Evolutionary conservation across 1,140 invertebrate species (phyloP), one percentile per base, ranked within the genome.

Genomic region (Tribolium madens): DNA sequence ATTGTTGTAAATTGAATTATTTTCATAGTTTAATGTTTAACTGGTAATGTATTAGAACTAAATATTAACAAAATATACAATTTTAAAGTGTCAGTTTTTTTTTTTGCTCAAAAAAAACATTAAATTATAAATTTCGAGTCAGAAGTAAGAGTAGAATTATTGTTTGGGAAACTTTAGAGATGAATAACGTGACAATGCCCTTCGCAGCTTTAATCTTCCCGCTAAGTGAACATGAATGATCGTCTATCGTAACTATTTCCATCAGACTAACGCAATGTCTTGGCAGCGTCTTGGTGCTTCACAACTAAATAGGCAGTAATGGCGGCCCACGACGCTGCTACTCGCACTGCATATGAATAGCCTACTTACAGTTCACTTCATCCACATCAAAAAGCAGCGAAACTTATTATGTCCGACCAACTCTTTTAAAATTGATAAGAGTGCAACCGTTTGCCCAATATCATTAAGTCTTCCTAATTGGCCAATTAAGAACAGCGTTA

Each of bases 281-380:
- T 72, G 48, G 75, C 46, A 74, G 73, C 48, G 77, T 75, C 64
- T 75, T 64, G 60, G 48, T 52, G 77, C 74, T 79, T 68, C 75
- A 76, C 69, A 73, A 48, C 70, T 79, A 79, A 79, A 76, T 79
- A 79, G 77, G 75, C 74, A 71, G 77, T 79, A 79, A 79, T 79
- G 77, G 75, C 77, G 46, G 74, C 77, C 68, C 57, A 68, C 77
- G 77, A 68, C 74, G 53, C 57, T n/a, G 48, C 31, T 68, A 75
- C 77, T 68, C 77, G 53, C 31, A 26, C 75, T 64, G 77, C 77
- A 79, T 79, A 79, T 76, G 77, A 79, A 79, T 79, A n/a, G 52
- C 77, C 77, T 79, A 48, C 75, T 76, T 78, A 72, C 50, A 50
- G 70, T 72, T 72, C 14, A 50, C 70, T 72, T 18, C 46, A 72